phyloP scores from a whole-genome alignment of 2,113 vertebrate species.

The Serilophus lunatus region DNA sequence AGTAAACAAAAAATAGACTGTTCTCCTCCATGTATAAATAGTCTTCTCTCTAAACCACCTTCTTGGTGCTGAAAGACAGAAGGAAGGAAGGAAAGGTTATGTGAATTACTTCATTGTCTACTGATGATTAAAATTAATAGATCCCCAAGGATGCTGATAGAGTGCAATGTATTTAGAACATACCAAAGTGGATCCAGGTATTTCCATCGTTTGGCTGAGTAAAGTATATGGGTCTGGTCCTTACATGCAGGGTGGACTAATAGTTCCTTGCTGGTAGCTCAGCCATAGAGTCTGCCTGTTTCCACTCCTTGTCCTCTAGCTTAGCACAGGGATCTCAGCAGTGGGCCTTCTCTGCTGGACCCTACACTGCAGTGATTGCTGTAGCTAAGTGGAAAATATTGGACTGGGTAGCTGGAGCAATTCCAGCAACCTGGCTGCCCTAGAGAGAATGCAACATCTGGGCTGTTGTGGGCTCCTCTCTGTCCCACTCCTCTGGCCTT shows the following conservation, averaged over 20 bases:
- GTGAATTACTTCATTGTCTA: neutral
- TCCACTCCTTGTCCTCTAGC: neutral
- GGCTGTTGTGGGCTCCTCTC: neutral
- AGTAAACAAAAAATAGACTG: conserved; percentile 52
- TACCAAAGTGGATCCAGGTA: neutral
- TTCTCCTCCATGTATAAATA: neutral
- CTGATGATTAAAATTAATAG: neutral
- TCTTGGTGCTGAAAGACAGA: neutral
- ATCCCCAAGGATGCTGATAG: neutral
- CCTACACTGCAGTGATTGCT: neutral
- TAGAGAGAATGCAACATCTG: neutral
- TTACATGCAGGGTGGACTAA: neutral
- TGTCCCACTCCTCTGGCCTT: neutral
- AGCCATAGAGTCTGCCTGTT: neutral
- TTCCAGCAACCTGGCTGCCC: neutral
- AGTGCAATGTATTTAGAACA: neutral
- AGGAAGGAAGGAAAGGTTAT: neutral
- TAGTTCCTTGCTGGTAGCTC: neutral
- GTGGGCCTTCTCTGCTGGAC: neutral
- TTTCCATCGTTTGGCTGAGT: neutral
- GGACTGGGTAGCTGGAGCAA: neutral
- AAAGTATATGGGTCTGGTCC: neutral
- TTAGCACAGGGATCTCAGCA: neutral
- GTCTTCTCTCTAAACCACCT: neutral
- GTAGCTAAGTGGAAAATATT: neutral